Percentiles rank a stretch among this genome's conserved stretches.
Conservation (phyloP, 2,797 vertebrate genomes). For the Pipistrellus kuhlii region DNA sequence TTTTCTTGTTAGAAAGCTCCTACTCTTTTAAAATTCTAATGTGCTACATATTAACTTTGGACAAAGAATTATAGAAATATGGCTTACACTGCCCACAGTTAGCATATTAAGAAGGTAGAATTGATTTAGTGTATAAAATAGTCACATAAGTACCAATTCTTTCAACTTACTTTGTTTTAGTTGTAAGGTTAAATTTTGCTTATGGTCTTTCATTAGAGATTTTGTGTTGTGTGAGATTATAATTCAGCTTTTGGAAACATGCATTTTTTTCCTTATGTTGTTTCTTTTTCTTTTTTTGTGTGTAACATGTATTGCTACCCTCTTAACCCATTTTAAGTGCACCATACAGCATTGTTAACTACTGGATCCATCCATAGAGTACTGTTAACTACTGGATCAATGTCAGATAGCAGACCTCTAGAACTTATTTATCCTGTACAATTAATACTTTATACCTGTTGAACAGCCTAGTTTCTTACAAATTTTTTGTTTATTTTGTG, state of each 20-base stretch:
- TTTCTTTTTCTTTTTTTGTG: not conserved
- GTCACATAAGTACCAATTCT: not conserved
- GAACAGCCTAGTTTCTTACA: not conserved
- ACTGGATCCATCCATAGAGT: not conserved
- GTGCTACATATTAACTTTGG: not conserved
- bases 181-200: not conserved
- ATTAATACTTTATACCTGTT: not conserved
- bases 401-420: not conserved
- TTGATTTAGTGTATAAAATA: not conserved
- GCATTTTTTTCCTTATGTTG: not conserved
- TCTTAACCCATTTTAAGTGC: not conserved
- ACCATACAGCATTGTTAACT: not conserved
- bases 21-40: not conserved
- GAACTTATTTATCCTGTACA: not conserved
- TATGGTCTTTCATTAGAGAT: not conserved
- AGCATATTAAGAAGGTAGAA: not conserved
- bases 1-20: constrained; percentile 1
- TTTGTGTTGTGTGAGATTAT: not conserved
- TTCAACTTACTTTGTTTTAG: not conserved
- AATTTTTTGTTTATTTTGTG: not conserved
- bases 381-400: not conserved
- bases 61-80: constrained; percentile 2
- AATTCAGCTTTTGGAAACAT: not conserved
- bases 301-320: not conserved
- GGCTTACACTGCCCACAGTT: not conserved